A percentile compares a stretch with the other conserved stretches of the same genome.
phyloP scores from a whole-genome alignment of 2,113 vertebrate genomes.

The Sarotherodon lohbergeri region DNA sequence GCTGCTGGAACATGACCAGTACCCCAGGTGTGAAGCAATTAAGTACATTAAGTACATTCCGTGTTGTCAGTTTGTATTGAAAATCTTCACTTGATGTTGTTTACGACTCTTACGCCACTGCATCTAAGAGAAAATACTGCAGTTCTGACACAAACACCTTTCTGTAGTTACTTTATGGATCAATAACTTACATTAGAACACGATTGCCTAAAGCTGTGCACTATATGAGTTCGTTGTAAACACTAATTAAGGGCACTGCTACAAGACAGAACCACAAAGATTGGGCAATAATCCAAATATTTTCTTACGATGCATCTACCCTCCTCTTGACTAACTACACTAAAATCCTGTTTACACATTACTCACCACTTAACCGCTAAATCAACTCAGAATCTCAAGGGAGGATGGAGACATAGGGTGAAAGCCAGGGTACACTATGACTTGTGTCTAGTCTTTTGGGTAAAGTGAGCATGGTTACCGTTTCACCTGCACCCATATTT shows the following conservation, averaged over 20 bases:
- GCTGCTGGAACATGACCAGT: neutral
- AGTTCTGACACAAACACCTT: neutral
- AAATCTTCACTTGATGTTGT: neutral
- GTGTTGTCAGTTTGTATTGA: neutral
- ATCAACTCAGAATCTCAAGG: neutral
- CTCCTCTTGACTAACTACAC: neutral
- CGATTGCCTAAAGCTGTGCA: neutral
- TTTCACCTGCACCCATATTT: neutral
- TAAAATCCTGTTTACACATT: neutral
- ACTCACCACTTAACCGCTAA: neutral
- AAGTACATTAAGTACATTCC: neutral
- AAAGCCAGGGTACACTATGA: neutral
- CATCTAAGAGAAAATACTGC: neutral
- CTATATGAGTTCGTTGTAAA: neutral
- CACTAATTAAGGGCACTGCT: neutral
- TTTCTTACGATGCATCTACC: neutral
- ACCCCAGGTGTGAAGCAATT: neutral
- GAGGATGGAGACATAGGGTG: neutral
- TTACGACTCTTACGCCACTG: neutral
- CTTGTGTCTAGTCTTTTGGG: neutral
- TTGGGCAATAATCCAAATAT: neutral
- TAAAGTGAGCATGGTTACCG: neutral
- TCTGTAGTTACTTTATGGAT: neutral
- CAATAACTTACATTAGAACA: neutral
- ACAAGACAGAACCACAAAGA: neutral